Base-by-base conservation (phyloP, 2,888 invertebrate genomes). In the Ennomos erosarius region DNA sequence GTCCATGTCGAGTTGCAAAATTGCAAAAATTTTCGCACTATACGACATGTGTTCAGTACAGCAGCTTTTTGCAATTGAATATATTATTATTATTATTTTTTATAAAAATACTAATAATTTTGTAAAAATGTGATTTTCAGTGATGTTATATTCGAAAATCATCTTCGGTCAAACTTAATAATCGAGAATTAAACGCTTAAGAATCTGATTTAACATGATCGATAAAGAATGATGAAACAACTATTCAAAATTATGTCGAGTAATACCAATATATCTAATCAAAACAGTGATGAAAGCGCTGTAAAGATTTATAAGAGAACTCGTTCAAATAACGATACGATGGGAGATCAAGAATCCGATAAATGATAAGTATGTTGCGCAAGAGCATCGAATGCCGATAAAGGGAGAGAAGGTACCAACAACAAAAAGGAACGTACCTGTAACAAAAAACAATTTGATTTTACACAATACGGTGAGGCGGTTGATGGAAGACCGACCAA, bases 401-500 rank as follows among this genome's bases (percentile, higher is more conserved):
- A 73, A 50, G 40, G 40, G 40, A 59, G 50, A 8, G 11, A 11
- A 39, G 49, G 54, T 49, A 59, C 26, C 9, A 26, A 51, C 47
- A 54, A 68, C 55, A 64, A 51, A 61, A 54, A 64, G 51, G 45
- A 51, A 62, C 37, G 40, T 54, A 54, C 54, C 42, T 26, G 50
- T 48, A 44, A 69, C 62, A 76, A 76, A 71, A 76, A 82, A 76
- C 68, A 65, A 70, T 67, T 60, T 52, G 66, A 65, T 73, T 77
- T 69, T 68, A 75, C 76, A 83, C 80, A 83, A 84, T 76, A 76
- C 72, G 69, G 70, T 62, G 48, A 50, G 38, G 60, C 56, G 67
- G 67, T 63, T 68, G 61, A 72, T 61, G 72, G 73, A 76, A 79
- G 75, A 71, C 66, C 73, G 71, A 73, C 79, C 82, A 84, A 86